phyloP scores from a whole-genome alignment of 2,797 vertebrate species.

The Masticophis lateralis region DNA sequence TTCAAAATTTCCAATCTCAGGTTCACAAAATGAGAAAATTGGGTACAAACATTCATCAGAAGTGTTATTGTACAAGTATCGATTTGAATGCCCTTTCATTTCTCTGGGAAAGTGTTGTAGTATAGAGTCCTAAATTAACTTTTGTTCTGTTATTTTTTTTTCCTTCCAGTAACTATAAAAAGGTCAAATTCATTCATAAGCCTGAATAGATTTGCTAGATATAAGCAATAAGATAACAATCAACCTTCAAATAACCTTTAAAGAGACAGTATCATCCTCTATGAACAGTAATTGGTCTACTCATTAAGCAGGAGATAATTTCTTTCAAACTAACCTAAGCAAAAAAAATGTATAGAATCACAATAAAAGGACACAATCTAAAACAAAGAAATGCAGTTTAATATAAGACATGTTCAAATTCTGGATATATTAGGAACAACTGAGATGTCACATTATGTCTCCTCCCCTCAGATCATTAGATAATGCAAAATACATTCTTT shows the following conservation, averaged over 20 bases:
- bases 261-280: conserved; percentile 71
- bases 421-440: conserved; percentile 4
- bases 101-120: conserved; percentile 84
- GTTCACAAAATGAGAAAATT: conserved; percentile 89
- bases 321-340: conserved; percentile 66
- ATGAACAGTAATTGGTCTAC: conserved; percentile 76
- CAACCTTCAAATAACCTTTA: conserved; percentile 91
- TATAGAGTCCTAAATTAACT: conserved; percentile 94
- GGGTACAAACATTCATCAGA: conserved; percentile 91
- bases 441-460: not conserved
- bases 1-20: conserved; percentile 77
- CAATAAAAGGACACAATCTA: conserved; percentile 48
- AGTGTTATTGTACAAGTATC: conserved; percentile 90
- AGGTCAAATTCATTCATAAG: conserved; percentile 98
- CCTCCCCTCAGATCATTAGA: not conserved
- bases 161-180: conserved; percentile 85
- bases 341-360: conserved; percentile 39
- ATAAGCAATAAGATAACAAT: conserved; percentile 85
- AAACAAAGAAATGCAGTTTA: conserved; percentile 48
- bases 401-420: conserved; percentile 31
- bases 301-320: conserved; percentile 69
- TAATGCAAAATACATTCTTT: not conserved
- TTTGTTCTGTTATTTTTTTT: conserved; percentile 84
- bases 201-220: conserved; percentile 85
- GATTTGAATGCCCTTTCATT: conserved; percentile 98